phyloP scores from a whole-genome alignment of 2,113 vertebrate genomes.

The Podocnemis expansa region DNA sequence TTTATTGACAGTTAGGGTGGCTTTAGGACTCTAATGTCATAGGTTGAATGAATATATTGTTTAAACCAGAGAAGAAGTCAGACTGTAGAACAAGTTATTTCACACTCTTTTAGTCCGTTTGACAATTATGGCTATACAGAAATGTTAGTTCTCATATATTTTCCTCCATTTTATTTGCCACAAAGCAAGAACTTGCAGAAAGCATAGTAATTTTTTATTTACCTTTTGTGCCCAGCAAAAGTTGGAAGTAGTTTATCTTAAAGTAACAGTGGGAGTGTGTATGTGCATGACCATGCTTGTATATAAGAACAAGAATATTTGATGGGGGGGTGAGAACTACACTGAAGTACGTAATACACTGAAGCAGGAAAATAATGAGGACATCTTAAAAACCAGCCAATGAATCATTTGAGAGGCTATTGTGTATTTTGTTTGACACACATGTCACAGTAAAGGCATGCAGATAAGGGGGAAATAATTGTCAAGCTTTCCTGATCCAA shows the following conservation, averaged over 20 bases:
- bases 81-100: background rate
- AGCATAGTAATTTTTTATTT: background rate
- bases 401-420: background rate
- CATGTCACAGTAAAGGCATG: background rate
- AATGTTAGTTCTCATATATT: background rate
- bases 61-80: slow-evolving; percentile 11
- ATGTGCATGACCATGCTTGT: accelerated
- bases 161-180: background rate
- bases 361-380: background rate
- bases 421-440: background rate
- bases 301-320: accelerated
- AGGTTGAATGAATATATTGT: slow-evolving; percentile 29
- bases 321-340: background rate
- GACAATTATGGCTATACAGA: background rate
- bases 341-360: too few relatives aligned
- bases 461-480: background rate
- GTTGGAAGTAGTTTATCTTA: background rate
- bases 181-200: background rate
- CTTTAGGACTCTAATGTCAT: slow-evolving; percentile 50
- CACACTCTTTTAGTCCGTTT: background rate
- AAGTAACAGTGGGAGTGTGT: accelerated
- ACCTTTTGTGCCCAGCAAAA: background rate
- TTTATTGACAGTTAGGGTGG: slow-evolving; percentile 57
- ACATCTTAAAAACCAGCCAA: background rate
- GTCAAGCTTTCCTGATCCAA: background rate